A percentile compares a stretch with the other conserved stretches of the same genome.
Evolutionary conservation across 2,797 vertebrate genomes (phyloP).

Genomic region (Notolepis coatsorum): DNA sequence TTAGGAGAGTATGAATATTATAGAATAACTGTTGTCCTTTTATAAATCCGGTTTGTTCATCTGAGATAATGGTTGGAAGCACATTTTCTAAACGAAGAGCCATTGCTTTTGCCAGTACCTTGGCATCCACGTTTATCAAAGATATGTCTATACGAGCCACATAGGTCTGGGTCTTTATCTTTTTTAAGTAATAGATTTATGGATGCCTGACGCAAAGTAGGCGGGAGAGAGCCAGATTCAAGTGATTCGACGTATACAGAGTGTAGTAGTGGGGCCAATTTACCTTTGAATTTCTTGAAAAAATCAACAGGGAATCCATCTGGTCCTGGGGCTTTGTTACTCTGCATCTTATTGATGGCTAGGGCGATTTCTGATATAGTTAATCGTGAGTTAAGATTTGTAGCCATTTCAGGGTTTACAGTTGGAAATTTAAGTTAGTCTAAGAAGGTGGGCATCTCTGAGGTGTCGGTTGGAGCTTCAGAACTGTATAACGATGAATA

Average conservation of each 20-base stretch:
- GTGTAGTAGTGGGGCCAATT: background rate
- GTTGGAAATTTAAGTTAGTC: background rate
- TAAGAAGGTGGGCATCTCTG: background rate
- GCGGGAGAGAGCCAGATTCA: background rate
- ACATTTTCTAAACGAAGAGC: background rate
- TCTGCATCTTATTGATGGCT: no score
- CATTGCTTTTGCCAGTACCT: conserved; percentile 18
- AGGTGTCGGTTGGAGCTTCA: background rate
- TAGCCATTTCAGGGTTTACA: background rate
- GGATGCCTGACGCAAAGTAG: background rate
- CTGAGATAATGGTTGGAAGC: background rate
- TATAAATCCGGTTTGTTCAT: conserved; percentile 20
- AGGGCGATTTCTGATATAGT: background rate
- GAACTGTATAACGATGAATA: background rate
- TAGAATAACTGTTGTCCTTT: conserved; percentile 3
- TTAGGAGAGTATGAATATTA: conserved; percentile 1
- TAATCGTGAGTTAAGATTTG: background rate
- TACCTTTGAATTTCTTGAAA: conserved; percentile 1
- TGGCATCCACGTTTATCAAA: background rate
- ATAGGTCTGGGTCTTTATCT: conserved; percentile 4
- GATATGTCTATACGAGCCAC: conserved; percentile 7
- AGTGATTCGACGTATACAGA: background rate
- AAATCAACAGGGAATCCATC: conserved; percentile 21
- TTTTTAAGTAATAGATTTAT: background rate
- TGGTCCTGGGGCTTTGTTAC: background rate